Evolutionary conservation across 2,888 invertebrate species (phyloP), one percentile per base, ranked within the genome.

Genomic region (Abrostola triplasia): DNA sequence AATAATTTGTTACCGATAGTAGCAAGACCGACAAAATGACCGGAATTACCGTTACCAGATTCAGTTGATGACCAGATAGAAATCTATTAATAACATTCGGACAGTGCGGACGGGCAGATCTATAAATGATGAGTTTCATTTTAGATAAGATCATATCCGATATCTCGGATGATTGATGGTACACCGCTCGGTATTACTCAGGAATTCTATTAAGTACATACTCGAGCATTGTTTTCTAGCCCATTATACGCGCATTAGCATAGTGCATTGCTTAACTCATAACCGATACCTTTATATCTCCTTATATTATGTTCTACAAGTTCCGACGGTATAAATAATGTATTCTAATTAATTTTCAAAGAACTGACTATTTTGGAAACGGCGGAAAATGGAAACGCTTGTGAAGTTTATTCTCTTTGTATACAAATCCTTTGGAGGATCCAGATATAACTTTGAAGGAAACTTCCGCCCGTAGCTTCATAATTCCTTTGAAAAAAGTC

Each of bases 91-190:
- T 94, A 93, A 93, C 90, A 91, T 93, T 93, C 92, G 90, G 87
- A 83, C 91, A 91, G 87, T 86, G 90, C 88, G 87, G 91, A 91
- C 92, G 88, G 87, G 89, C 89, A 91, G 90, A 94, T 93, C 92
- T 92, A 91, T 94, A 94, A 94, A 94, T 93, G 94, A 94, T 94
- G 94, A 93, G 93, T 93, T 94, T 90, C 92, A 89, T 93, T 93
- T 90, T 90, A 92, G 94, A 94, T 94, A 93, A 92, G 92, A 94
- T 93, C 92, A 89, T 91, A 90, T 90, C 86, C 85, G 86, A 88
- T 90, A 89, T 88, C 88, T 88, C 70, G 77, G 73, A 89, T 94
- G 94, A 94, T 94, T 93, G 93, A 94, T 94, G 92, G 88, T 80
- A 79, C 83, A 49, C 82, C 81, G 84, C 84, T 86, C 82, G 81